phyloP scores from a whole-genome alignment of 2,888 invertebrate species.

The Eustalomyia histrio region DNA sequence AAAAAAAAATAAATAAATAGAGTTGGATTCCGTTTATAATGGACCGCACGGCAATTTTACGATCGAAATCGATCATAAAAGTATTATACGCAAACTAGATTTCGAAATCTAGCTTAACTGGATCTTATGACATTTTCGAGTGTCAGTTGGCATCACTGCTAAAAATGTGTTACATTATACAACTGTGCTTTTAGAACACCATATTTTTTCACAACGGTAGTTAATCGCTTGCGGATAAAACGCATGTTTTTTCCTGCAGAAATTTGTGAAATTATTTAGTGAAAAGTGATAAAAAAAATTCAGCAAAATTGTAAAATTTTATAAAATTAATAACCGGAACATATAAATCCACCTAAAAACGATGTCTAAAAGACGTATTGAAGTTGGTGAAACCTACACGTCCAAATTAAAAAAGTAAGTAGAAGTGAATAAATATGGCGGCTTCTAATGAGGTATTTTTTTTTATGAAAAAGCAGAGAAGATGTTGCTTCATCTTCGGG shows the following conservation, averaged over 20 bases:
- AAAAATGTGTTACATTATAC: no score
- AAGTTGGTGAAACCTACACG: slow-evolving; percentile 89
- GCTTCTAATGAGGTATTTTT: neutral
- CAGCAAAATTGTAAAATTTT: neutral
- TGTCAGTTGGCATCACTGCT: no score
- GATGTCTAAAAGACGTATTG: slow-evolving; percentile 92
- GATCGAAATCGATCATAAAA: no score
- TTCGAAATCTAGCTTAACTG: no score
- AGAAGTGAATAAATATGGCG: slow-evolving; percentile 37
- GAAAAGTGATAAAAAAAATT: slow-evolving; percentile 14
- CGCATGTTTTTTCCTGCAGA: slow-evolving; percentile 67
- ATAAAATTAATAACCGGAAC: neutral
- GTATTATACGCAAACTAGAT: no score
- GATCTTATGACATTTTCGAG: no score
- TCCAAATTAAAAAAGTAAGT: slow-evolving; percentile 85
- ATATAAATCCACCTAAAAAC: slow-evolving; percentile 22
- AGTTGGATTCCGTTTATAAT: no score
- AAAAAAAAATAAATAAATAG: no score
- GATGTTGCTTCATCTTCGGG: slow-evolving; percentile 48
- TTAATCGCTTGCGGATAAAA: no score
- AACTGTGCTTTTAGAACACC: no score
- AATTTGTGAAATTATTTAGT: slow-evolving; percentile 47
- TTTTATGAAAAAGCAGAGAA: slow-evolving; percentile 16
- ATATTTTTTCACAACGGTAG: no score
- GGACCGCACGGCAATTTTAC: no score